A percentile compares a stretch with the other conserved stretches of the same genome.
phyloP scores from a whole-genome alignment of 2,797 vertebrate species.

The Falco cherrug region DNA sequence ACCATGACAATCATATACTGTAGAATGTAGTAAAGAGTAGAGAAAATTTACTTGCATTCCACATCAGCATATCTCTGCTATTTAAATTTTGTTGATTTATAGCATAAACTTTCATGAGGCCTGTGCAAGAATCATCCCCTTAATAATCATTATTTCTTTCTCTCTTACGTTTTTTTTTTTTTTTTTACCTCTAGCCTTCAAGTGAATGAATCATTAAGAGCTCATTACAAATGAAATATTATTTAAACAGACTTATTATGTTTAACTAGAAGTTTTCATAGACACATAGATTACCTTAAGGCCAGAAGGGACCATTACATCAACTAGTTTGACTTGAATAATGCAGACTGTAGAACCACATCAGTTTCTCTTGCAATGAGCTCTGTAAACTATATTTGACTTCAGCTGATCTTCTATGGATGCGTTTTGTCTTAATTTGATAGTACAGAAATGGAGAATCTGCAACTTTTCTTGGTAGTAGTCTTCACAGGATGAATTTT shows the following conservation, averaged over 20 bases:
- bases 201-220: background rate
- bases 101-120: background rate
- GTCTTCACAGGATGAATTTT: background rate
- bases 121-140: background rate
- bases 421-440: background rate
- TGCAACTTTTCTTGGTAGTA: background rate
- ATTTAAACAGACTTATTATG: background rate
- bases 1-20: background rate
- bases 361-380: background rate
- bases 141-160: background rate
- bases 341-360: background rate
- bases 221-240: background rate
- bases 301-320: background rate
- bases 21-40: background rate
- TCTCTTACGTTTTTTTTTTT: background rate
- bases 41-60: background rate
- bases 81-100: background rate
- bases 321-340: background rate
- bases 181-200: background rate
- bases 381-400: background rate
- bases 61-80: background rate
- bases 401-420: background rate
- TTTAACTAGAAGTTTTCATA: background rate
- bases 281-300: background rate
- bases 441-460: background rate